A percentile compares a stretch with the other conserved stretches of the same genome.
phyloP scores from a whole-genome alignment of 2,888 invertebrate species.

The Limnephilus rhombicus region DNA sequence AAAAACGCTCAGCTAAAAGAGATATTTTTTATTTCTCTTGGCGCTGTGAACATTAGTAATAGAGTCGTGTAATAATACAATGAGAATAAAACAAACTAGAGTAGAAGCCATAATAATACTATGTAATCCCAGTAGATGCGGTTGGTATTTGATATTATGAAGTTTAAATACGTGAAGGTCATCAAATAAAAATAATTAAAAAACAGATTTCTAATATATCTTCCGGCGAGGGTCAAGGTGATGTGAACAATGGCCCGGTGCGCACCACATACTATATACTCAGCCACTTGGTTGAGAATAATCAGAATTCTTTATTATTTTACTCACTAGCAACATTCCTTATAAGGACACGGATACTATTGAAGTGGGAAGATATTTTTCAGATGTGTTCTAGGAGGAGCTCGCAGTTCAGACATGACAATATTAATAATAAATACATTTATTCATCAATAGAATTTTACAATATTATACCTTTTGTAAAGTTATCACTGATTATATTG shows the following conservation, averaged over 20 bases:
- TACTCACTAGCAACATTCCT: neutral
- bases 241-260: neutral
- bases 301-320: neutral
- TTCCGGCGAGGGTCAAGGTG: conserved; percentile 5
- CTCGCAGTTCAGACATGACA: neutral
- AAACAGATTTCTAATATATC: neutral
- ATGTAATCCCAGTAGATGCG: neutral
- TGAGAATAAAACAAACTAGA: neutral
- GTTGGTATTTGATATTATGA: neutral
- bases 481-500: too few relatives aligned
- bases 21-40: neutral
- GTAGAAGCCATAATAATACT: neutral
- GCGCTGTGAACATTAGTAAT: neutral
- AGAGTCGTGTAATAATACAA: neutral
- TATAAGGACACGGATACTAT: neutral
- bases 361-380: neutral
- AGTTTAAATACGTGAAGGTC: conserved; percentile 8
- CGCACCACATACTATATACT: neutral
- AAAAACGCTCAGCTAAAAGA: neutral
- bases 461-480: too few relatives aligned
- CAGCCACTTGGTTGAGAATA: neutral
- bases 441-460: too few relatives aligned
- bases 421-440: too few relatives aligned
- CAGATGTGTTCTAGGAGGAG: neutral
- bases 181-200: neutral